Percentiles rank a stretch among this genome's conserved stretches.
Evolutionary conservation across 1,140 invertebrate genomes (phyloP).

Genomic region (Achroia grisella): DNA sequence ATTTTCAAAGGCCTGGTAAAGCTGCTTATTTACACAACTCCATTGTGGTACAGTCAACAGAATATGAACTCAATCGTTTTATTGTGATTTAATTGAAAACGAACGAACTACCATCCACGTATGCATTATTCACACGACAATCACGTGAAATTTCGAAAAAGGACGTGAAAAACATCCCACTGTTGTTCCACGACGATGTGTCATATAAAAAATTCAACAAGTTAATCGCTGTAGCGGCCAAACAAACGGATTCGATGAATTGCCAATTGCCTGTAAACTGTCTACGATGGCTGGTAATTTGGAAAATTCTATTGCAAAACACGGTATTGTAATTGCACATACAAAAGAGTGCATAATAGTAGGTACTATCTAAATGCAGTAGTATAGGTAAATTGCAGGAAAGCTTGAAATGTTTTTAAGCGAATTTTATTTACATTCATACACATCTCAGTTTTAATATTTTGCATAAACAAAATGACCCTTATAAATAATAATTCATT

Average conservation of each 20-base stretch:
- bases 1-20: too few relatives aligned
- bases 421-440: too few relatives aligned
- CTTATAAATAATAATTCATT: too few relatives aligned
- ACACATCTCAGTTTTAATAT: too few relatives aligned
- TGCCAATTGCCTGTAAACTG: constrained; percentile 23
- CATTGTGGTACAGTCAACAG: constrained; percentile 16
- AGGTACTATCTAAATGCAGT: too few relatives aligned
- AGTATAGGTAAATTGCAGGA: too few relatives aligned
- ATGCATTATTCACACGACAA: constrained; percentile 64
- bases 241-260: constrained; percentile 46
- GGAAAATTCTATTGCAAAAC: constrained; percentile 36
- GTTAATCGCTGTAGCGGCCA: constrained; percentile 54
- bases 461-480: too few relatives aligned
- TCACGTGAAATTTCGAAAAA: constrained; percentile 64
- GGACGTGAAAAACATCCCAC: constrained; percentile 54
- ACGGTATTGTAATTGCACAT: constrained; percentile 9
- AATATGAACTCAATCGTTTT: constrained; percentile 9
- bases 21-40: too few relatives aligned
- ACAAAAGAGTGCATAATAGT: too few relatives aligned
- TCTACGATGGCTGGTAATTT: constrained; percentile 45
- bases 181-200: constrained; percentile 57
- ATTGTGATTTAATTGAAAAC: constrained; percentile 66
- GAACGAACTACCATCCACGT: constrained; percentile 39
- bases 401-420: too few relatives aligned
- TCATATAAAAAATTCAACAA: constrained; percentile 58